These are phyloP conservation scores for Mirounga angustirostris DNA, from an alignment of 2,113 vertebrate species.

Conservation along the genomic window DNA sequence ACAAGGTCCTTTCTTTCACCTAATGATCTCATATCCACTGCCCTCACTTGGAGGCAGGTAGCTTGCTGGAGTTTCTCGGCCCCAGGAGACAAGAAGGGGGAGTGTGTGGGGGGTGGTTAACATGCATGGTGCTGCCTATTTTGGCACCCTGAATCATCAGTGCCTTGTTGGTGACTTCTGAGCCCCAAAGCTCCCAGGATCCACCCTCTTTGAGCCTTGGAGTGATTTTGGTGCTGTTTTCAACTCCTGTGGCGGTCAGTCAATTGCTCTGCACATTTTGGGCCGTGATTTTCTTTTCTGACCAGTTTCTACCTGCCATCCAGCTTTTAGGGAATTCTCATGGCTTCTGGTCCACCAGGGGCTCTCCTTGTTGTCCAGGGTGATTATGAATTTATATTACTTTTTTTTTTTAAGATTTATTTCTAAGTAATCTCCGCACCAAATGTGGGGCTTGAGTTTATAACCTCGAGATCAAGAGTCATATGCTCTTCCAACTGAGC, in stretches of 20 bases:
- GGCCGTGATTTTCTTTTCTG: not conserved
- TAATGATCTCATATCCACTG: not conserved
- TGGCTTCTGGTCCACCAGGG: not conserved
- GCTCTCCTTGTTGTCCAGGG: not conserved
- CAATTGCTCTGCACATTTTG: not conserved
- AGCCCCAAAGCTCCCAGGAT: not conserved
- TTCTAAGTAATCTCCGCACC: not conserved
- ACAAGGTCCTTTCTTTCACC: not conserved
- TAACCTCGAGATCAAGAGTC: not conserved
- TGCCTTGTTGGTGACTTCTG: not conserved
- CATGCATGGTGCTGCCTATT: not conserved
- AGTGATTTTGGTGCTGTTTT: not conserved
- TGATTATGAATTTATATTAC: not conserved
- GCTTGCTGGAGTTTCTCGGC: not conserved
- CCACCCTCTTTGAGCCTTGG: not conserved
- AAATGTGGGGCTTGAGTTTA: not conserved
- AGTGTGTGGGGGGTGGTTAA: not conserved
- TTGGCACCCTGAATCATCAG: not conserved
- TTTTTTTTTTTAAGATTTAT: not conserved
- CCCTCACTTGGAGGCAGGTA: not conserved
- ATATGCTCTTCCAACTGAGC: not conserved
- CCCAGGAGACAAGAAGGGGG: not conserved
- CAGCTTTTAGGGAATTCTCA: conserved; percentile 9
- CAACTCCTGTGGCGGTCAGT: not conserved
- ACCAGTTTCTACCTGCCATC: not conserved